A percentile compares a stretch with the other conserved stretches of the same genome.
Evolutionary conservation across 2,888 invertebrate genomes (phyloP).

Genomic region (Ichneumon xanthorius): DNA sequence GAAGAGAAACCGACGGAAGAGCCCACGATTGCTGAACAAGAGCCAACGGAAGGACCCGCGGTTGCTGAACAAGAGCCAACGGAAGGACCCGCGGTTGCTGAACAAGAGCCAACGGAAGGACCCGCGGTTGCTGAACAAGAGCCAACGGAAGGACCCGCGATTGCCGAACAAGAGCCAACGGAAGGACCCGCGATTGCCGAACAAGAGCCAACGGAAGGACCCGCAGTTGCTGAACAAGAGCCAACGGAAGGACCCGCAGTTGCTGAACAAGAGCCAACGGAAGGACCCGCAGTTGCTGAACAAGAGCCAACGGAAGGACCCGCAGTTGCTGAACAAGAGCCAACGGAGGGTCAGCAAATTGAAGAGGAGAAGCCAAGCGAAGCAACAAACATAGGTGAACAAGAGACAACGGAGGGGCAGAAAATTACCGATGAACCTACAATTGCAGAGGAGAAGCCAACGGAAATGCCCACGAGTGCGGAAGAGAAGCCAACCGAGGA

Average conservation of each 20-base stretch:
- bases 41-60: background rate
- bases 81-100: background rate
- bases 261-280: background rate
- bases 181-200: background rate
- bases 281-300: constrained; percentile 32
- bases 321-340: background rate
- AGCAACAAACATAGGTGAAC: constrained; percentile 30
- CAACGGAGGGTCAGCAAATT: background rate
- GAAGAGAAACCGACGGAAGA: background rate
- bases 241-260: background rate
- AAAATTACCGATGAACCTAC: background rate
- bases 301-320: constrained; percentile 72
- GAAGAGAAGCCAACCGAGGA: background rate
- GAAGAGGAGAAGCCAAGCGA: constrained; percentile 14
- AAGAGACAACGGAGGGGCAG: background rate
- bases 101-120: background rate
- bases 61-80: background rate
- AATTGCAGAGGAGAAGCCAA: background rate
- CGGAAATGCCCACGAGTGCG: background rate
- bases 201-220: background rate
- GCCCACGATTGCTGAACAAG: background rate
- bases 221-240: background rate
- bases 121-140: constrained; percentile 17
- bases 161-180: constrained; percentile 11
- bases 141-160: constrained; percentile 17